Base-by-base conservation (phyloP, 2,113 vertebrate species). In the Elachura formosa region DNA sequence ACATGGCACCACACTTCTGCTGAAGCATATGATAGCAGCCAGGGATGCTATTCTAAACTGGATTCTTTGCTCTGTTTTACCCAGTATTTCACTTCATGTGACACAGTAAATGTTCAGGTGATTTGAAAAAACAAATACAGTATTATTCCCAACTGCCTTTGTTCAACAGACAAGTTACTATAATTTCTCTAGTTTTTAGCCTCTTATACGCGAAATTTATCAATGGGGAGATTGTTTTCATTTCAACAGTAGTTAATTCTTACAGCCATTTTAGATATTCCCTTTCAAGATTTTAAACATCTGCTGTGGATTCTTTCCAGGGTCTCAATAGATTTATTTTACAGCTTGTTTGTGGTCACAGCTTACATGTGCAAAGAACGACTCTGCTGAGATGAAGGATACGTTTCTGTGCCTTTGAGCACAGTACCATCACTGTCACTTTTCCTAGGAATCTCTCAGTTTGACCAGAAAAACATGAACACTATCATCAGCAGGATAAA, bases 51-150 rank as follows among this genome's bases (percentile, higher is more conserved):
- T 10, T 80, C 34, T 89, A 52, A 67, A 34, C 14, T 64, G 34
- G 24, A 33, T 1, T 0, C 0, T 0, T 76, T 69, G 48, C 15
- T 66, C 36, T 43, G 11, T 82, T 46, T 72, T 17, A 40, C 38
- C 59, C 24, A 22, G n/a, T 56, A 33, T 80, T 88, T 71, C 31
- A 36, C 6, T 61, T 81, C 16, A 33, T 41, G 34, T 56, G 43
- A 33, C n/a, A 73, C 14, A 58, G 7, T 3, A 3, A 64, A 83
- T 29, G 4, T 45, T 64, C 15, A 69, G 28, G 7, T 76, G 63
- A 76, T 2, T 45, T 13, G 59, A 22, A 74, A 87, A 73, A 73
- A 4, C 8, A 55, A 77, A 62, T 34, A 25, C 20, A 56, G 2
- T 54, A 29, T 77, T 90, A 87, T 73, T 36, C 12, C 20, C 8